These are phyloP conservation scores for Bombylius discolor DNA, from an alignment of 2,888 invertebrate genomes.

Conservation along the genomic window DNA sequence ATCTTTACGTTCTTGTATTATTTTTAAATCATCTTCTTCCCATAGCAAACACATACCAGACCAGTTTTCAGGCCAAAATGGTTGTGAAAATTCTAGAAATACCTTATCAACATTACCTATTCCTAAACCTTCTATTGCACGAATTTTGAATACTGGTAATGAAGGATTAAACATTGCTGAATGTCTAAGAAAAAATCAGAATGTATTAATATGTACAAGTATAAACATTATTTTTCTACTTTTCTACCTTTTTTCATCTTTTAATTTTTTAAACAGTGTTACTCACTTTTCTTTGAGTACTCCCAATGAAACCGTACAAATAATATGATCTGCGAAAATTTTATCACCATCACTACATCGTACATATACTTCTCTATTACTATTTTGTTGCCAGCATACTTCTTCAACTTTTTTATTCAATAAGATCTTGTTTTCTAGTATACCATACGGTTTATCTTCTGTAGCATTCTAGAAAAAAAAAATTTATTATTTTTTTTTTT, in stretches of 20 bases:
- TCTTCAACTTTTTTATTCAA: constrained; percentile 22
- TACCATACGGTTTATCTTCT: constrained; percentile 18
- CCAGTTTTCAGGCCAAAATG: constrained; percentile 45
- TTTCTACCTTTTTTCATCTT: background rate
- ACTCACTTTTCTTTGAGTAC: constrained; percentile 42
- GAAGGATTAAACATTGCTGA: constrained; percentile 38
- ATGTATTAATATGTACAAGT: background rate
- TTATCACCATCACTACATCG: constrained; percentile 33
- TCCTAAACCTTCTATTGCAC: constrained; percentile 41
- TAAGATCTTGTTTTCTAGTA: constrained; percentile 27
- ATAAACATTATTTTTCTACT: background rate
- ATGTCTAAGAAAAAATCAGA: constrained; percentile 11
- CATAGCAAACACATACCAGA: constrained; percentile 46
- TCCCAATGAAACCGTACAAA: constrained; percentile 47
- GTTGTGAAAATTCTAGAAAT: constrained; percentile 44
- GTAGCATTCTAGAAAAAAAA: constrained; percentile 10
- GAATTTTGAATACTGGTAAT: constrained; percentile 38
- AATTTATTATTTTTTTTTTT: background rate
- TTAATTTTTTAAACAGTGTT: background rate
- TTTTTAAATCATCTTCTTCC: constrained; percentile 39
- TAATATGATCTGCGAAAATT: constrained; percentile 45
- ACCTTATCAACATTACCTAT: constrained; percentile 52
- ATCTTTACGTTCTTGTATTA: constrained; percentile 25
- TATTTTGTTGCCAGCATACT: constrained; percentile 29
- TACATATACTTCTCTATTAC: constrained; percentile 18